These are phyloP conservation scores for Eulemur rubriventer DNA, from an alignment of 2,797 vertebrate genomes.

Conservation along the genomic window DNA sequence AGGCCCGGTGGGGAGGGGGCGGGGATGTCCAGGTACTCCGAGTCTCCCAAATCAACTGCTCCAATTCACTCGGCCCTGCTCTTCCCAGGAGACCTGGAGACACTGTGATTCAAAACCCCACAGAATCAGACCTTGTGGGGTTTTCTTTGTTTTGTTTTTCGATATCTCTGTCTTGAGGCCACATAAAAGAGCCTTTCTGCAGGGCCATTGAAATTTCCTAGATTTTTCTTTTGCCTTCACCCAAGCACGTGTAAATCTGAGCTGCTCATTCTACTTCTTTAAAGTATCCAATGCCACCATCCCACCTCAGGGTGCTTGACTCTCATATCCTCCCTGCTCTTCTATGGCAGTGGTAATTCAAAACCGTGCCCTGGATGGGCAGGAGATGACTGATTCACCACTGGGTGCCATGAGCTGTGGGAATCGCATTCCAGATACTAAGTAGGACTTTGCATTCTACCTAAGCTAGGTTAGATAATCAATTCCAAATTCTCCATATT, in stretches of 20 bases:
- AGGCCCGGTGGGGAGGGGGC: rapidly evolving
- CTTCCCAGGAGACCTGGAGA: neutral
- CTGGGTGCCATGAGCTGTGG: neutral
- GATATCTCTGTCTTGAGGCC: neutral
- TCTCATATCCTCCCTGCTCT: neutral
- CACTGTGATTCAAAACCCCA: neutral
- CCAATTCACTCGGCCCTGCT: neutral
- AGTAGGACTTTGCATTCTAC: neutral
- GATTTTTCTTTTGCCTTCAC: neutral
- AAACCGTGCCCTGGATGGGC: neutral
- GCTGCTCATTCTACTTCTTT: neutral
- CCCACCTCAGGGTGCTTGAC: neutral
- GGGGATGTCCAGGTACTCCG: neutral
- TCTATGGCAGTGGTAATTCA: neutral
- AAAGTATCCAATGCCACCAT: neutral
- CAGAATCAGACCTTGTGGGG: neutral
- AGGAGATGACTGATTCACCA: neutral
- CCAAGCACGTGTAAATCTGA: neutral
- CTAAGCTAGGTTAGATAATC: neutral
- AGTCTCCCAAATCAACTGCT: neutral
- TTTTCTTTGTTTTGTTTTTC: neutral
- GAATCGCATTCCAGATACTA: neutral
- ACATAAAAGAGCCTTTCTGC: neutral
- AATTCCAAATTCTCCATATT: neutral
- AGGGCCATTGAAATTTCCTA: neutral